Evolutionary conservation across 2,113 vertebrate genomes (phyloP).

Genomic region (Calonectris borealis): DNA sequence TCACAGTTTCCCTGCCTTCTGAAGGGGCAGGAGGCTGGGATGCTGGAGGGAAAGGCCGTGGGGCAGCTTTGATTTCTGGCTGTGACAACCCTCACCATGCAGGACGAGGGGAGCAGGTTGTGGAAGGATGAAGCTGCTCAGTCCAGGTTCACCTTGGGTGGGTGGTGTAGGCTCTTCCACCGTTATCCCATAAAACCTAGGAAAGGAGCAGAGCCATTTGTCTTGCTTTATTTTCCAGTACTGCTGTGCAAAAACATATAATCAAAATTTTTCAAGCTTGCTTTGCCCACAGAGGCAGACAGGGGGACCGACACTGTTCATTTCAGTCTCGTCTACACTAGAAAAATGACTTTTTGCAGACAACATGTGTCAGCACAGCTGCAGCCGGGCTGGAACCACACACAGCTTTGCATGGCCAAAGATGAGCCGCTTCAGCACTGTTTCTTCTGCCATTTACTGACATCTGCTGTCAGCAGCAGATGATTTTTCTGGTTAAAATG

Average conservation of each 20-base stretch:
- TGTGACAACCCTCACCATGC: accelerated
- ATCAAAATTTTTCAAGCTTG: background rate
- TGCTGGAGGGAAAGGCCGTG: background rate
- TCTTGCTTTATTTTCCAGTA: background rate
- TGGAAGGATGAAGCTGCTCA: accelerated
- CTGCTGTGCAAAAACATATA: background rate
- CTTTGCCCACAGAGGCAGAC: background rate
- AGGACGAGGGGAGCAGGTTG: background rate
- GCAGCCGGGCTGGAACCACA: background rate
- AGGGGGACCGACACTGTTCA: background rate
- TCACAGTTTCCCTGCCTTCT: background rate
- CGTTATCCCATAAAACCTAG: background rate
- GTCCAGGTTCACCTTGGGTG: background rate
- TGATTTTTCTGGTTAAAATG: background rate
- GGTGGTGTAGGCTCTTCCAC: background rate
- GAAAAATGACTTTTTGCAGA: conserved; percentile 15
- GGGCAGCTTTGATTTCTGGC: background rate
- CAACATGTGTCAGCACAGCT: background rate
- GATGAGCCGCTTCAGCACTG: background rate
- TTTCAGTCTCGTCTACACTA: background rate
- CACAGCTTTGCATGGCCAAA: background rate
- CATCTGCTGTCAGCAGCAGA: background rate
- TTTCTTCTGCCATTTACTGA: background rate
- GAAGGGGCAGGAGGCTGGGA: background rate
- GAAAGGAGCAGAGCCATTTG: background rate